Base-by-base conservation (phyloP, 1,140 invertebrate species). In the Onthophagus taurus region DNA sequence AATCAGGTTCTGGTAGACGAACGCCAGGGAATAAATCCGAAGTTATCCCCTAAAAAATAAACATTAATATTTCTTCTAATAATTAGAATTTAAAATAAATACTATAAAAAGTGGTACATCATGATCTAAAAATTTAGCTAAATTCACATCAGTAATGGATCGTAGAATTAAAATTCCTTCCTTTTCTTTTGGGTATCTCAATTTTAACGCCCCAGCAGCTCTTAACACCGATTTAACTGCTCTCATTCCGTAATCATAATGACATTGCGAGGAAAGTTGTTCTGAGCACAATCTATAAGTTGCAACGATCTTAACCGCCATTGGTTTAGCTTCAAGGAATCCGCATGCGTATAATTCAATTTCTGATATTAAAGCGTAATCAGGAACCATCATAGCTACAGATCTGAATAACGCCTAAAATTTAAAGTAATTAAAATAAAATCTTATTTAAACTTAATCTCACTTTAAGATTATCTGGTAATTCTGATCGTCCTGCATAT, bases 301-400 rank as follows among this genome's bases (percentile, higher is more conserved):
- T 42, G 90, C 88, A 2, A 96, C 91, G 53, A 97, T 96, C 72
- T 97, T 97, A 0, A 94, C 76, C 0, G 91, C 85, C 14, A 97
- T 67, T 2, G 89, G 81, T 47, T 89, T 79, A 2, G 91, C 91
- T 33, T 83, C 81, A 7, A 90, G 72, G 60, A 95, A 97, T n/a
- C 93, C 93, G 63, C 80, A 91, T 0, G 92, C 93, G 55, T 94
- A 95, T 0, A 97, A 63, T 33, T 87, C 86, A 48, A 95, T 95
- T 69, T 97, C 92, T 0, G 91, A 87, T 57, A 97, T 97, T 8
- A 96, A 63, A 7, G 88, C 87, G 65, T 95, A 95, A 67, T 97
- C 91, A 1, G 93, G 93, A 14, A 96, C 90, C 91, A 96, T 96
- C 93, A 97, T 97, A 18, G 92, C 91, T 11, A 97, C 91, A 2